Conservation (phyloP, 2,797 vertebrate genomes). For the Lagorchestes hirsutus region DNA sequence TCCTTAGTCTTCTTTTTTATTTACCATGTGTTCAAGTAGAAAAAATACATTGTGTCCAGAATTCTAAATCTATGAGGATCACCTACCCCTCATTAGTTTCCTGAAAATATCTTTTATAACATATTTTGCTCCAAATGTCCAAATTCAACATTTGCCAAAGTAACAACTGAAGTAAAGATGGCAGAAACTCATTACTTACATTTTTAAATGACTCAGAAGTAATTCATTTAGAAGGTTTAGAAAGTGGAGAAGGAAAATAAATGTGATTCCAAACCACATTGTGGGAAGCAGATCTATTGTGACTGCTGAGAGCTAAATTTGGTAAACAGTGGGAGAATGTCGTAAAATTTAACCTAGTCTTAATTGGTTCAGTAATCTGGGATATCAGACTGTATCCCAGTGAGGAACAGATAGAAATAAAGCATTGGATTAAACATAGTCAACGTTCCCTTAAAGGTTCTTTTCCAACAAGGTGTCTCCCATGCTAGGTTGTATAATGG, state of each 20-base stretch:
- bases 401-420: background rate
- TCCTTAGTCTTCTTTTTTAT: constrained; percentile 66
- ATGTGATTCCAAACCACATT: background rate
- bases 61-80: constrained; percentile 32
- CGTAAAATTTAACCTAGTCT: background rate
- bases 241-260: background rate
- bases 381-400: background rate
- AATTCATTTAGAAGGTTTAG: background rate
- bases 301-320: background rate
- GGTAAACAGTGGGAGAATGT: background rate
- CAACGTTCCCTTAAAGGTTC: background rate
- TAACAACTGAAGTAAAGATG: background rate
- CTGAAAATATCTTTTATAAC: background rate
- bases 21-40: constrained; percentile 50
- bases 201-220: background rate
- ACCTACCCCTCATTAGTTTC: background rate
- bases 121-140: background rate
- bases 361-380: background rate
- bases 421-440: background rate
- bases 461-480: background rate
- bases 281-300: background rate
- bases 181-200: background rate
- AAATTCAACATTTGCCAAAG: background rate
- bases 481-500: background rate
- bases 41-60: constrained; percentile 47